Evolutionary conservation across 1,140 invertebrate species (phyloP).

Genomic region (Ptiloglossa arizonensis): DNA sequence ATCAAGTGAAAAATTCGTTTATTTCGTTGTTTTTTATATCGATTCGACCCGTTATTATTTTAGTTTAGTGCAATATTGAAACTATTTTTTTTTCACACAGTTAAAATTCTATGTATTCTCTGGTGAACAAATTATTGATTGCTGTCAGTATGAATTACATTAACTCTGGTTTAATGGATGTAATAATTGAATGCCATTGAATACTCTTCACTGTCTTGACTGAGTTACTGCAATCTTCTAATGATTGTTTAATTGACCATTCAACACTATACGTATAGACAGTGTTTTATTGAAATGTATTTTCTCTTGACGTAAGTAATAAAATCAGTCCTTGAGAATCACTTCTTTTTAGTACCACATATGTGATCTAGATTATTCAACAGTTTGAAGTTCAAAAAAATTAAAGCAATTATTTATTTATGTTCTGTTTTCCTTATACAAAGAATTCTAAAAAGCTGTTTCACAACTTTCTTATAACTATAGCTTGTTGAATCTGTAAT

Average conservation of each 20-base stretch:
- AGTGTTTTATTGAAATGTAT: conserved; percentile 5
- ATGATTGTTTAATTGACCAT: conserved; percentile 4
- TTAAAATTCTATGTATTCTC: not conserved
- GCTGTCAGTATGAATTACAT: not conserved
- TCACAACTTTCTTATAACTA: not conserved
- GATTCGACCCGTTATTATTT: too few relatives aligned
- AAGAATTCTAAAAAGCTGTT: not conserved
- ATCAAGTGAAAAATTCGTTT: not conserved
- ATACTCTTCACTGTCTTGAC: not conserved
- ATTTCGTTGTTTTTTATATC: not conserved
- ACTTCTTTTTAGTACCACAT: not conserved
- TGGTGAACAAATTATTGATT: not conserved
- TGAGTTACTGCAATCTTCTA: not conserved
- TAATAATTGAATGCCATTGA: not conserved
- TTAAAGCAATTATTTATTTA: not conserved
- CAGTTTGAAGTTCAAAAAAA: too few relatives aligned
- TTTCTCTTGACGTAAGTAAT: not conserved
- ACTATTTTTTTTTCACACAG: not conserved
- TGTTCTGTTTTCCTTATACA: not conserved
- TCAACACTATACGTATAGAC: not conserved
- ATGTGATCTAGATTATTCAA: not conserved
- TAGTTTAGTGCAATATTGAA: not conserved
- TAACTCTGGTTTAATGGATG: not conserved
- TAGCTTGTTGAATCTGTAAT: not conserved
- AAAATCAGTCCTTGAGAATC: not conserved